Evolutionary conservation across 1,140 invertebrate genomes (phyloP).

Genomic region (Drosophila sturtevanti): DNA sequence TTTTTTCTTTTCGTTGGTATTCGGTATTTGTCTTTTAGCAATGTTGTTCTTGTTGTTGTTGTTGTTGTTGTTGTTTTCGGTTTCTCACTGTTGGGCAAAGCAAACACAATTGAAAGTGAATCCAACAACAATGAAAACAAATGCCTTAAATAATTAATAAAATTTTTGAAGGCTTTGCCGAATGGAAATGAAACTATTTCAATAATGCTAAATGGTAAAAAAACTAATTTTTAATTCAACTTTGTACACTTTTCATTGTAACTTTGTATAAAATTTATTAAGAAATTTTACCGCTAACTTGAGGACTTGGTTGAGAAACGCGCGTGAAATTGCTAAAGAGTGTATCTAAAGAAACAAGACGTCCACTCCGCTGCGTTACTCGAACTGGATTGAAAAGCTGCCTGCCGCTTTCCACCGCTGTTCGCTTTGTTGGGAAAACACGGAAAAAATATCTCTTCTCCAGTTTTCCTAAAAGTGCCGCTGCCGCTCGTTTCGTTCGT

Average conservation of each 20-base stretch:
- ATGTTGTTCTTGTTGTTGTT: conserved; percentile 39
- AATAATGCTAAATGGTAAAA: conserved; percentile 13
- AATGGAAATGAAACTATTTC: conserved; percentile 20
- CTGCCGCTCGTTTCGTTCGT: neutral
- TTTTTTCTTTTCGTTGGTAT: conserved; percentile 31
- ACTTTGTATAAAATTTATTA: conserved; percentile 14
- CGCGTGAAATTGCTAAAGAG: conserved; percentile 9
- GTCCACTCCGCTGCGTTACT: conserved; percentile 69
- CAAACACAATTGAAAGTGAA: conserved; percentile 50
- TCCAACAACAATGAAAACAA: conserved; percentile 48
- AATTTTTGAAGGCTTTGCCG: conserved; percentile 40
- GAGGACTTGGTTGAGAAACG: conserved; percentile 39
- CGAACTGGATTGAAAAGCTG: conserved; percentile 75
- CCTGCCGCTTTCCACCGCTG: conserved; percentile 33
- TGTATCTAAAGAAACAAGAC: conserved; percentile 22
- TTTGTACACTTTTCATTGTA: neutral
- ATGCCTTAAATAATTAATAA: conserved; percentile 74
- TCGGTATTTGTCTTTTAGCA: conserved; percentile 33
- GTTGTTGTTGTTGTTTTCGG: conserved; percentile 21
- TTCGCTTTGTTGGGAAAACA: conserved; percentile 9
- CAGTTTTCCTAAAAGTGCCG: conserved; percentile 12
- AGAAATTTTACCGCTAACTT: conserved; percentile 41
- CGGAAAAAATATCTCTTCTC: conserved; percentile 2
- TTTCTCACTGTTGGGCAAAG: conserved; percentile 62
- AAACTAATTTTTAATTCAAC: conserved; percentile 10